phyloP scores from a whole-genome alignment of 35 echinoderm and acorn worm genomes.

The Anneissia japonica region DNA sequence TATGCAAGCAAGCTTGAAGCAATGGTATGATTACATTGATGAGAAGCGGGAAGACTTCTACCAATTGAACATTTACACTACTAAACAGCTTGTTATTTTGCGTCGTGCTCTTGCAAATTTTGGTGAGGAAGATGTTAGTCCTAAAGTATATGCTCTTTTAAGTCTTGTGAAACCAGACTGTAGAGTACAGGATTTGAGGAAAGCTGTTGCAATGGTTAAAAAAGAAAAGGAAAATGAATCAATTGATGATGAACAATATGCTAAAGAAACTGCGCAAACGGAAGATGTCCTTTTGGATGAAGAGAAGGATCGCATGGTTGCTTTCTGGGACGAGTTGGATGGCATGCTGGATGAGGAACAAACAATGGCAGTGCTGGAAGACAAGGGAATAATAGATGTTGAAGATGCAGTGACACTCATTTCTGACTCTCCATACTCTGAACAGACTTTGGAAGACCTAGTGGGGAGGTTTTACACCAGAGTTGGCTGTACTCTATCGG shows the following conservation, averaged over 20 bases:
- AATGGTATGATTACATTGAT: constrained; percentile 24
- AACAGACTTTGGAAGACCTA: not conserved
- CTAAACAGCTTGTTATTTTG: constrained; percentile 24
- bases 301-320: not conserved
- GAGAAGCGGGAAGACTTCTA: constrained; percentile 18
- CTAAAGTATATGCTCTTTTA: not conserved
- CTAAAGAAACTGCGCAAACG: not conserved
- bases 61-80: constrained; percentile 15
- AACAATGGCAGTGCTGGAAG: not conserved
- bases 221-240: not conserved
- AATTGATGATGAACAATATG: not conserved
- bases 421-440: not conserved
- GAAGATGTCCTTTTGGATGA: not conserved
- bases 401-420: not conserved
- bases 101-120: not conserved
- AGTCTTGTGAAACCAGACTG: not conserved
- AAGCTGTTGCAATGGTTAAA: not conserved
- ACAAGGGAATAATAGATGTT: not conserved
- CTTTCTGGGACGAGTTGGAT: not conserved
- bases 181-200: not conserved
- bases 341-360: not conserved
- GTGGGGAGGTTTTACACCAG: not conserved
- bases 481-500: not conserved
- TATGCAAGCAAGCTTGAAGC: not conserved
- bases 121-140: not conserved